Conservation (phyloP, 2,113 vertebrate genomes). For the Mormoops blainvillei region DNA sequence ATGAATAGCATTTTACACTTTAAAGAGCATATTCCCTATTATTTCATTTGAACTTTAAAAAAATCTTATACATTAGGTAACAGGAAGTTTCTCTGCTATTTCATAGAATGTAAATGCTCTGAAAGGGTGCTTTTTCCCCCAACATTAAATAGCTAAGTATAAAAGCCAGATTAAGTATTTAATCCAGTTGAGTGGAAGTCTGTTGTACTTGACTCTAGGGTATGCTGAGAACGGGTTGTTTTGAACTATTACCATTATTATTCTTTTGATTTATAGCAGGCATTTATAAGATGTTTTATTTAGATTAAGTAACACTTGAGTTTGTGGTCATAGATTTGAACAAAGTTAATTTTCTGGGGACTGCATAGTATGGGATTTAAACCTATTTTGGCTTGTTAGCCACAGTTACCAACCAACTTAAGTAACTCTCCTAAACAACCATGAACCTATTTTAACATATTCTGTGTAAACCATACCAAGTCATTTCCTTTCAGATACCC, state of each 20-base stretch:
- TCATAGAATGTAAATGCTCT: not conserved
- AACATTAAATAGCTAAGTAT: constrained; percentile 3
- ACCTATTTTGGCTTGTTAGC: not conserved
- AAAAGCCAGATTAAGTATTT: not conserved
- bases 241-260: not conserved
- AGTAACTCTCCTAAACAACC: not conserved
- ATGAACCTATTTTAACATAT: not conserved
- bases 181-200: constrained; percentile 6
- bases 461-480: not conserved
- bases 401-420: not conserved
- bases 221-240: not conserved
- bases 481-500: not conserved
- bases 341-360: not conserved
- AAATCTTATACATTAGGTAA: not conserved
- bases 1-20: not conserved
- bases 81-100: not conserved
- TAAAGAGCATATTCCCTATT: not conserved
- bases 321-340: not conserved
- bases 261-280: not conserved
- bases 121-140: constrained; percentile 6
- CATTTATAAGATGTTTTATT: constrained; percentile 14
- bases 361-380: not conserved
- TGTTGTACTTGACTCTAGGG: not conserved
- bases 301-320: not conserved
- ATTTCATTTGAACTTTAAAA: constrained; percentile 16